Percentiles rank a stretch among this genome's conserved stretches.
Conservation (phyloP, 2,797 vertebrate genomes). For the Xerus rutilus region DNA sequence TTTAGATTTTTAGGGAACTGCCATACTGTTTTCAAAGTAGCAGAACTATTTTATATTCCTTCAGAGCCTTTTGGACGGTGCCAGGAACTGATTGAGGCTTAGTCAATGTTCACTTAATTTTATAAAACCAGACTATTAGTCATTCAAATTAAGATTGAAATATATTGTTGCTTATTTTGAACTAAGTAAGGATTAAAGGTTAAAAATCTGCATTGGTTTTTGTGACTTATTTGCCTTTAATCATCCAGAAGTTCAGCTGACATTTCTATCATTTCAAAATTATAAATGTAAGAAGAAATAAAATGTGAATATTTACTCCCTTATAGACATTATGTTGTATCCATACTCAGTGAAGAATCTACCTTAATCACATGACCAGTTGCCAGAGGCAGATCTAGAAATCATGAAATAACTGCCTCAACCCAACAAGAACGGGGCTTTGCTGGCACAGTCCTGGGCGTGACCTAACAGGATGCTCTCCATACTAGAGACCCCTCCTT, state of each 20-base stretch:
- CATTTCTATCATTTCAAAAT: constrained; percentile 23
- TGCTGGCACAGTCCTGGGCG: neutral
- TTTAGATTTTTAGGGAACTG: neutral
- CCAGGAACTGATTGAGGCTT: neutral
- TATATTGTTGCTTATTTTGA: neutral
- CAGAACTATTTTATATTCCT: neutral
- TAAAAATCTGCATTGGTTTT: neutral
- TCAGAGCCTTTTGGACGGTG: neutral
- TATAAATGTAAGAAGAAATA: neutral
- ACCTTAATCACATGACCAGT: neutral
- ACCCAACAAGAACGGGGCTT: neutral
- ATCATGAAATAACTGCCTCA: neutral
- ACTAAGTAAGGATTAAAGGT: neutral
- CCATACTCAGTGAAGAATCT: neutral
- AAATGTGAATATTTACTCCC: neutral
- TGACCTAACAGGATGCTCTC: neutral
- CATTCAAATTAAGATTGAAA: neutral
- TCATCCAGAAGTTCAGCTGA: neutral
- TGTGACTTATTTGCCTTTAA: neutral
- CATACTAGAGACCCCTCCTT: neutral
- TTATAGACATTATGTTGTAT: neutral
- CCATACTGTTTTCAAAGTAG: neutral
- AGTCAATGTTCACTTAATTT: neutral
- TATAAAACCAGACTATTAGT: neutral
- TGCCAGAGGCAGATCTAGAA: neutral